phyloP scores from a whole-genome alignment of 2,888 invertebrate genomes.

The Fragum fragum region DNA sequence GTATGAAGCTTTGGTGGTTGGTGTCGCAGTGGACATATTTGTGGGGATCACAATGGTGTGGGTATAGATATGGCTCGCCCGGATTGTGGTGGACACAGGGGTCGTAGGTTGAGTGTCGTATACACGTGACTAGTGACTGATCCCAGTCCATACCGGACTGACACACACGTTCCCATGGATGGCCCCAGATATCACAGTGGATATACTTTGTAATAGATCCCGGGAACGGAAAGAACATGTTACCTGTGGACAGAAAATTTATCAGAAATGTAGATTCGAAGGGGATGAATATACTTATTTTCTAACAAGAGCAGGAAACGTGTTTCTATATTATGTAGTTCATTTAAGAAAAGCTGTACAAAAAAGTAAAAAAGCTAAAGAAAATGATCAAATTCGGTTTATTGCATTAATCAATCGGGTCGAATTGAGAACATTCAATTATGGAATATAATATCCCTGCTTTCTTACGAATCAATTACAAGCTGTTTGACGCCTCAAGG shows the following conservation, averaged over 20 bases:
- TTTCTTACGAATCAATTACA: too few species aligned
- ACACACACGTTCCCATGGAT: constrained; percentile 69
- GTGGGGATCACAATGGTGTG: constrained; percentile 66
- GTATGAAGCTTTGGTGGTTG: constrained; percentile 60
- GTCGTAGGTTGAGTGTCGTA: constrained; percentile 36
- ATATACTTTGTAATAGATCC: constrained; percentile 66
- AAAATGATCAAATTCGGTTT: too few species aligned
- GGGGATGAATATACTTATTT: too few species aligned
- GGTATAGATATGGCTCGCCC: constrained; percentile 60
- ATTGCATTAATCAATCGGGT: too few species aligned
- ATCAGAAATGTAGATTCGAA: too few species aligned
- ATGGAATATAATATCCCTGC: too few species aligned
- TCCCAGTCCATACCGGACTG: constrained; percentile 72
- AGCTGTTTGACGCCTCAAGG: too few species aligned
- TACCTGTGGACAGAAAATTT: constrained; percentile 33
- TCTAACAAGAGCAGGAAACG: too few species aligned
- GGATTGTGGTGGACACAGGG: constrained; percentile 60
- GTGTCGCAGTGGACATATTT: constrained; percentile 72
- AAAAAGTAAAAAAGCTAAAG: too few species aligned
- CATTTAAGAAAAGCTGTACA: too few species aligned
- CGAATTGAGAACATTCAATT: too few species aligned
- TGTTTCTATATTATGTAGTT: too few species aligned
- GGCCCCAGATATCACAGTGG: constrained; percentile 76
- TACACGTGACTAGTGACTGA: constrained; percentile 68
- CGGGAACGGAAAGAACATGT: constrained; percentile 69